A percentile compares a stretch with the other conserved stretches of the same genome.
Evolutionary conservation across 2,113 vertebrate genomes (phyloP).

Genomic region (Melanocharis versteri): DNA sequence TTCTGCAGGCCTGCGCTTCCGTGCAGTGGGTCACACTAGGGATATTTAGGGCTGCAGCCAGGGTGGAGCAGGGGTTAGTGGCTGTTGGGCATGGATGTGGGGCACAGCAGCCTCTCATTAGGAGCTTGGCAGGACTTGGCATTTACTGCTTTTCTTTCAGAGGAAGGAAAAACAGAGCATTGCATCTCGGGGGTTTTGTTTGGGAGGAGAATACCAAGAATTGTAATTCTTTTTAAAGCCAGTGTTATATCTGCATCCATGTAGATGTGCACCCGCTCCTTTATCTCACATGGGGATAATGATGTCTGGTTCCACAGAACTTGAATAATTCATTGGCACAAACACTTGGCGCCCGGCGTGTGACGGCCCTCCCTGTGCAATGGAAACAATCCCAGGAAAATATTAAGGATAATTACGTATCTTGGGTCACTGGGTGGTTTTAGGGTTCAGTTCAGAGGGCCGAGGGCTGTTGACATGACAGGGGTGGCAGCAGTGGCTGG

Average conservation of each 20-base stretch:
- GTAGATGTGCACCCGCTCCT: neutral
- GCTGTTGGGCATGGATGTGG: fast-evolving
- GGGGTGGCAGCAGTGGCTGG: neutral
- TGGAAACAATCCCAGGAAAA: neutral
- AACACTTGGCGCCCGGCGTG: neutral
- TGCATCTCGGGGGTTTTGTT: neutral
- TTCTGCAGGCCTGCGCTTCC: neutral
- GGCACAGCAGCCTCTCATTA: neutral
- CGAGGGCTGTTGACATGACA: fast-evolving
- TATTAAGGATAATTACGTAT: fast-evolving
- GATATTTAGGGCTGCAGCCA: fast-evolving
- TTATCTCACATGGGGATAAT: neutral
- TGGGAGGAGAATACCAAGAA: neutral
- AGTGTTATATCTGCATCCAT: neutral
- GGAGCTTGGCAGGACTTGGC: neutral
- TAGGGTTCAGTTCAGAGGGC: fast-evolving
- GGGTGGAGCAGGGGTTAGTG: neutral
- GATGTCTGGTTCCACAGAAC: neutral
- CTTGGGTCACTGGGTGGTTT: fast-evolving
- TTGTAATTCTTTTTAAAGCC: neutral
- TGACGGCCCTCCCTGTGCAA: fast-evolving
- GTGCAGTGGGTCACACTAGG: fast-evolving
- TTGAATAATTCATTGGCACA: slow-evolving; percentile 32
- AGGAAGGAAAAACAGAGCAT: neutral
- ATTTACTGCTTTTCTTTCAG: neutral